Percentiles rank a stretch among this genome's conserved stretches.
These are phyloP conservation scores for Strigops habroptila DNA, from an alignment of 2,113 vertebrate genomes.

Conservation along the genomic window DNA sequence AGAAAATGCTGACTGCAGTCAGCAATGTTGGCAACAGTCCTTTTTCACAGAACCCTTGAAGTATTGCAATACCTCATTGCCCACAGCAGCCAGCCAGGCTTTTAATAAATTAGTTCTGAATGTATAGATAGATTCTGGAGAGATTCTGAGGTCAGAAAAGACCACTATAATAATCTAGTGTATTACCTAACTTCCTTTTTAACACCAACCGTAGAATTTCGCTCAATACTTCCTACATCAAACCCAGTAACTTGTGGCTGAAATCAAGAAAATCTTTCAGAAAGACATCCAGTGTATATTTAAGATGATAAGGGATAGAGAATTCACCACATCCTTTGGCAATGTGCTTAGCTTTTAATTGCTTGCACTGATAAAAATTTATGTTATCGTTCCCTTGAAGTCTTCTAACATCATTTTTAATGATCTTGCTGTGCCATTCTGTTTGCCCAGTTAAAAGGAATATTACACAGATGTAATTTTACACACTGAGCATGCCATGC, in stretches of 20 bases:
- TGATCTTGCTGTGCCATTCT: background rate
- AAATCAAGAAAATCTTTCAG: constrained; percentile 19
- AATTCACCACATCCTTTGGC: constrained; percentile 28
- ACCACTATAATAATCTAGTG: background rate
- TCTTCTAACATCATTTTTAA: background rate
- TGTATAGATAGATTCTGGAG: constrained; percentile 19
- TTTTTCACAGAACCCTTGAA: constrained; percentile 47
- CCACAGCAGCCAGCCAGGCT: background rate
- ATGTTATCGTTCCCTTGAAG: background rate
- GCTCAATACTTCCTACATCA: background rate
- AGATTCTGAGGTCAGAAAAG: constrained; percentile 44
- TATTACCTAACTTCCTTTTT: constrained; percentile 47
- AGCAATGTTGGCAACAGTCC: constrained; percentile 35
- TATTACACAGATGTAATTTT: background rate
- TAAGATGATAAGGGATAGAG: background rate
- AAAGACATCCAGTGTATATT: background rate
- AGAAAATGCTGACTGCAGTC: constrained; percentile 56
- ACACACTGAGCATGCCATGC: background rate
- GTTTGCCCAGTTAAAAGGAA: background rate
- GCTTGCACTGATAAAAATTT: background rate
- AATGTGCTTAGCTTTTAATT: background rate
- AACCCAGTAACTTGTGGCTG: background rate
- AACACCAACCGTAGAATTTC: background rate
- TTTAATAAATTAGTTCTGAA: constrained; percentile 58
- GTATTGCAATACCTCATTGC: constrained; percentile 40